Conservation (phyloP, 2,113 vertebrate species). For the Athene noctua region DNA sequence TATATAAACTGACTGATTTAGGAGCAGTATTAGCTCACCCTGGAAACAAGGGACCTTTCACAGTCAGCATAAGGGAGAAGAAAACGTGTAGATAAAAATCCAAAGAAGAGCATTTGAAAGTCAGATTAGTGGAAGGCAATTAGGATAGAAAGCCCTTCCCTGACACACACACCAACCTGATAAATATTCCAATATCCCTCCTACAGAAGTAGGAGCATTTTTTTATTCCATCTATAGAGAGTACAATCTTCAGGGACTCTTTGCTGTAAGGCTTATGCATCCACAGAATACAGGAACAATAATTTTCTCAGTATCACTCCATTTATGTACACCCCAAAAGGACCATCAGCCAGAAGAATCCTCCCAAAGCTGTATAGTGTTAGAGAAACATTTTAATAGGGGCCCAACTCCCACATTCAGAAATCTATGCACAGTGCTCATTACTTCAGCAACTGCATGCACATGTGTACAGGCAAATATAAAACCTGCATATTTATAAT, state of each 20-base stretch:
- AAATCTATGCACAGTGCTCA: neutral
- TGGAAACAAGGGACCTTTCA: constrained; percentile 52
- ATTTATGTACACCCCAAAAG: neutral
- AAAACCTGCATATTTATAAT: neutral
- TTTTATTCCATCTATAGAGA: constrained; percentile 17
- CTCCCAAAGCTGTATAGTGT: neutral
- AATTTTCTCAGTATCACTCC: neutral
- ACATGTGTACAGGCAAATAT: neutral
- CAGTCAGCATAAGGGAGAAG: constrained; percentile 15
- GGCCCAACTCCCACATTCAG: neutral
- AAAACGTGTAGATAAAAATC: constrained; percentile 28
- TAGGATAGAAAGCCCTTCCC: constrained; percentile 24
- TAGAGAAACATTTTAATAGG: neutral
- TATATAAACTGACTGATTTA: constrained; percentile 13
- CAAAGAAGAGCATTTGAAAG: constrained; percentile 36
- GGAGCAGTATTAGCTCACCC: constrained; percentile 22
- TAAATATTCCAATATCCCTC: constrained; percentile 47
- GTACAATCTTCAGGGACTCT: constrained; percentile 4
- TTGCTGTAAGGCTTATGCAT: neutral
- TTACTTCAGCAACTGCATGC: neutral
- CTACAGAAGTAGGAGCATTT: neutral
- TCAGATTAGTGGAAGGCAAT: constrained; percentile 38
- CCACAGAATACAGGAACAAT: neutral
- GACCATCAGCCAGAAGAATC: neutral
- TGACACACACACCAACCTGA: neutral